Evolutionary conservation across 1,140 invertebrate species (phyloP).

Genomic region (Halictus rubicundus): DNA sequence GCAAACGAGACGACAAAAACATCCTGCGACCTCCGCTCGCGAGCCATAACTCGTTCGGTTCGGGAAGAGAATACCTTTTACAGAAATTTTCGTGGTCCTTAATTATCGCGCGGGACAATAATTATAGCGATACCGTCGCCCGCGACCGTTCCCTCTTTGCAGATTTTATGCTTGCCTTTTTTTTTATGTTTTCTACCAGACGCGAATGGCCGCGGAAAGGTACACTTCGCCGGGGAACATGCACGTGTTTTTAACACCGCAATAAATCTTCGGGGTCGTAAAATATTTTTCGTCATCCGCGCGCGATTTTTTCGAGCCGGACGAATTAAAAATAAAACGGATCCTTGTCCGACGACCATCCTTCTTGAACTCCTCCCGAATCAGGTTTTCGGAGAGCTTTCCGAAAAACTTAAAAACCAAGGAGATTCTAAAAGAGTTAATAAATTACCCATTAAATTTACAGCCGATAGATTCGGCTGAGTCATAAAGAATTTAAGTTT

Average conservation of each 20-base stretch:
- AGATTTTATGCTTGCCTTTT: background rate
- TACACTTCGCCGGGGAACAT: background rate
- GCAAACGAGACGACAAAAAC: slow-evolving; percentile 3
- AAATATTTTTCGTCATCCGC: slow-evolving; percentile 20
- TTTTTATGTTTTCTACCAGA: background rate
- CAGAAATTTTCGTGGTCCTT: background rate
- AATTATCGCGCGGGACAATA: background rate
- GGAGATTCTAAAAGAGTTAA: background rate
- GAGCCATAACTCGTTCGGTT: background rate
- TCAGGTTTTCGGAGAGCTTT: background rate
- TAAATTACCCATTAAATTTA: background rate
- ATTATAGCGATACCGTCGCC: background rate
- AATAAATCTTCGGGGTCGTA: slow-evolving; percentile 13
- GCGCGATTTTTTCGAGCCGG: background rate
- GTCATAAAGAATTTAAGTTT: too few species aligned
- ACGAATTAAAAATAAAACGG: slow-evolving; percentile 23
- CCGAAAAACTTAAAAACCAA: background rate
- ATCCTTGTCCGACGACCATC: background rate
- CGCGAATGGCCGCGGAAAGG: background rate
- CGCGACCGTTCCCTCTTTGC: too few species aligned
- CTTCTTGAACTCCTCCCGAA: too few species aligned
- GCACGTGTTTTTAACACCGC: slow-evolving; percentile 15
- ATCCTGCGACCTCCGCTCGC: background rate
- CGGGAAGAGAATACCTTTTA: background rate
- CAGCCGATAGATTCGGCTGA: too few species aligned